Percentiles rank a stretch among this genome's conserved stretches.
Evolutionary conservation across 2,113 vertebrate genomes (phyloP).

Genomic region (Ceuthmochares aereus): DNA sequence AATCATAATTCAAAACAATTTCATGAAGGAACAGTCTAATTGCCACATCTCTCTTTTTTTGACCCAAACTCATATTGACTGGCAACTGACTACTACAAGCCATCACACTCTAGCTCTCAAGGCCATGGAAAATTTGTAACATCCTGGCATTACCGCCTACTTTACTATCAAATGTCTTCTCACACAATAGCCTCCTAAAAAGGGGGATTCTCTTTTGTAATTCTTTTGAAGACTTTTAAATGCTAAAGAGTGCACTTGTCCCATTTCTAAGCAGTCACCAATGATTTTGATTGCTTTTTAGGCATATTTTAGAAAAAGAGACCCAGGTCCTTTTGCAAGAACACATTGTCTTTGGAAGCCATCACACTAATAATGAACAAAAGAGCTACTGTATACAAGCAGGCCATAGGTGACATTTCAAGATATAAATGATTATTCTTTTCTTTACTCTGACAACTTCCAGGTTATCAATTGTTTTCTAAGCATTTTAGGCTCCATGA

Average conservation of each 20-base stretch:
- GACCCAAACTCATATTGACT: not conserved
- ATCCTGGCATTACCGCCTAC: conserved; percentile 18
- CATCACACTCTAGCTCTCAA: not conserved
- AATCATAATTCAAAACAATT: not conserved
- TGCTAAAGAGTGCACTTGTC: not conserved
- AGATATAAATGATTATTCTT: conserved; percentile 95
- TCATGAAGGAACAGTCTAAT: not conserved
- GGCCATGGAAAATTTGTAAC: not conserved
- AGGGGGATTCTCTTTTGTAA: not conserved
- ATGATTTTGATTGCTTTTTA: conserved; percentile 34
- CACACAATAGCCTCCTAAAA: not conserved
- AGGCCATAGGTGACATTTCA: conserved; percentile 81
- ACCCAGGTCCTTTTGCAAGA: conserved; percentile 35
- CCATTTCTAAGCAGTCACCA: conserved; percentile 28
- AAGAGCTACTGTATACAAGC: conserved; percentile 66
- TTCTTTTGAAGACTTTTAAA: conserved; percentile 38
- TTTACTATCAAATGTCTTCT: conserved; percentile 37
- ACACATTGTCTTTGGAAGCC: conserved; percentile 68
- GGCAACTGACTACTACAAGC: conserved; percentile 10
- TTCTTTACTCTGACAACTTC: conserved; percentile 91
- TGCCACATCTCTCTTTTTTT: not conserved
- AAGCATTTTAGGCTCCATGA: conserved; percentile 85
- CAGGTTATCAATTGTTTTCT: conserved; percentile 96
- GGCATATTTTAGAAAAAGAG: conserved; percentile 51
- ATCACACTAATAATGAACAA: conserved; percentile 76